Evolutionary conservation across 1,140 invertebrate species (phyloP).

Genomic region (Ephestia elutella): DNA sequence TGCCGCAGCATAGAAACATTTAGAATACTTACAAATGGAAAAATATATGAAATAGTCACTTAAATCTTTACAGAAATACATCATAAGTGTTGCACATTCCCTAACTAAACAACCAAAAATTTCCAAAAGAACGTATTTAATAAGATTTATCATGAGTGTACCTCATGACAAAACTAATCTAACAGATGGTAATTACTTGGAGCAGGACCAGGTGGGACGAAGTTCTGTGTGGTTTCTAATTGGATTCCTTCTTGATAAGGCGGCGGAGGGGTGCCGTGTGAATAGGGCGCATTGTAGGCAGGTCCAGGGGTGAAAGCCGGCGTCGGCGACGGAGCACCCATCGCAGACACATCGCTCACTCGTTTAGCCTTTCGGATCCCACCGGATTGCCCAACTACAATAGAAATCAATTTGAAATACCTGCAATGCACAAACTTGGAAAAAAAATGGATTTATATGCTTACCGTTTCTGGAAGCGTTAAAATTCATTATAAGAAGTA

Average conservation of each 20-base stretch:
- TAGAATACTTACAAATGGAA: too few relatives aligned
- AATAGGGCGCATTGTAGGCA: constrained; percentile 36
- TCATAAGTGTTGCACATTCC: too few relatives aligned
- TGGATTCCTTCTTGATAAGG: constrained; percentile 57
- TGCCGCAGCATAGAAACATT: too few relatives aligned
- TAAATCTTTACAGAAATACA: too few relatives aligned
- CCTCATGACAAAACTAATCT: not conserved
- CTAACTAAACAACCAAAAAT: too few relatives aligned
- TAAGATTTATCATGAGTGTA: too few relatives aligned
- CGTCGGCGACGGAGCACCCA: constrained; percentile 71
- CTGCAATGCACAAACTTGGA: not conserved
- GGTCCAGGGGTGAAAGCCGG: constrained; percentile 37
- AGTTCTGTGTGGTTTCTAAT: constrained; percentile 45
- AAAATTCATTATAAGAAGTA: constrained; percentile 53
- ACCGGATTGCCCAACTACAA: constrained; percentile 43
- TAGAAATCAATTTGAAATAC: constrained; percentile 18
- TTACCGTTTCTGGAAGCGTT: constrained; percentile 68
- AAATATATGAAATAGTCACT: too few relatives aligned
- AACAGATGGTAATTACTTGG: constrained; percentile 29
- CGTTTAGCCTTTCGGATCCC: constrained; percentile 75
- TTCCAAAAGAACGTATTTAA: too few relatives aligned
- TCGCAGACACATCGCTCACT: constrained; percentile 78
- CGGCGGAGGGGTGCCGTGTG: constrained; percentile 42
- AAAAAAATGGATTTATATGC: constrained; percentile 6
- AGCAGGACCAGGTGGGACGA: constrained; percentile 29